Conservation (phyloP, 2,797 vertebrate genomes). For the Mormyrops attenuatus region DNA sequence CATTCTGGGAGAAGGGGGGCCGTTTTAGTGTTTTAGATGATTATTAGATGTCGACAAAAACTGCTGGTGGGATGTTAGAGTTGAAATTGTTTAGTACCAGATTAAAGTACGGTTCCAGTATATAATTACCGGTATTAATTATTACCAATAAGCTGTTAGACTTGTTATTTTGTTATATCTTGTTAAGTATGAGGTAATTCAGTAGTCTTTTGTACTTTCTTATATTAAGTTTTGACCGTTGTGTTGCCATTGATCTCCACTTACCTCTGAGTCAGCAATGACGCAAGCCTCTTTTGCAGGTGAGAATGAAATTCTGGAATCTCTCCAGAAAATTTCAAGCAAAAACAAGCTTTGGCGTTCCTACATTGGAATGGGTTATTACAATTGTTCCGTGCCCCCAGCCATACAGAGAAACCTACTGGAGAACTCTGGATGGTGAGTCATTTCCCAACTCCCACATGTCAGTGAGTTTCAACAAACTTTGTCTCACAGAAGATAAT, state of each 20-base stretch:
- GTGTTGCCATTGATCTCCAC: background rate
- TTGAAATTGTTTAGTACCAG: background rate
- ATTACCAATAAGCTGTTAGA: background rate
- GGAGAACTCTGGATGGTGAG: constrained; percentile 95
- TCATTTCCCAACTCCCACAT: constrained; percentile 12
- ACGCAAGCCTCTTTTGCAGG: constrained; percentile 59
- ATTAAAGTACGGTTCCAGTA: background rate
- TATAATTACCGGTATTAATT: background rate
- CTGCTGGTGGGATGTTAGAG: background rate
- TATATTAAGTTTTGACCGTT: background rate
- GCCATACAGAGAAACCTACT: constrained; percentile 84
- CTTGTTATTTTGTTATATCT: background rate
- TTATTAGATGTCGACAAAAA: background rate
- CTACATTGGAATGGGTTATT: constrained; percentile 98
- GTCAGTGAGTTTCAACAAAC: background rate
- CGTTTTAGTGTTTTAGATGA: background rate
- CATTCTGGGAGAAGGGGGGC: background rate
- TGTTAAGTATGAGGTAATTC: background rate
- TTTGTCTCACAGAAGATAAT: background rate
- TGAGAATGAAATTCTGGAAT: constrained; percentile 88
- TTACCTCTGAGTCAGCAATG: background rate
- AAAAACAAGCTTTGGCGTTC: constrained; percentile 93
- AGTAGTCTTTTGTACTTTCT: background rate
- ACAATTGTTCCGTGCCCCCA: constrained; percentile 87
- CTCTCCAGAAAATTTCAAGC: constrained; percentile 77